phyloP scores from a whole-genome alignment of 2,888 invertebrate genomes.

The Machimus rusticus region DNA sequence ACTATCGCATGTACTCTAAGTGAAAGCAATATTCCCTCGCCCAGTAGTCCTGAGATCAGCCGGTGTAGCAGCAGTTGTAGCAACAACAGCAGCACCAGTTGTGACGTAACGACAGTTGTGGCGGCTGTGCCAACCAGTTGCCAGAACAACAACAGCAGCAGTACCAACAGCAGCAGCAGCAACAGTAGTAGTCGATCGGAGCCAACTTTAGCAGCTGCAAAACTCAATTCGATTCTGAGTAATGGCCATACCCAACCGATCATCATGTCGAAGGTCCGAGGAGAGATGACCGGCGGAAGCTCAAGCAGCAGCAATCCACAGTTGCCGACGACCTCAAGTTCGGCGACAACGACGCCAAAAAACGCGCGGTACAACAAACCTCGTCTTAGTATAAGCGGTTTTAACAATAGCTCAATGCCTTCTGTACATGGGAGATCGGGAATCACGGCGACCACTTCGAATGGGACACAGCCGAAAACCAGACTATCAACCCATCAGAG shows the following conservation, averaged over 20 bases:
- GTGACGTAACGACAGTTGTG: slow-evolving; percentile 36
- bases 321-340: slow-evolving; percentile 52
- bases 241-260: slow-evolving; percentile 44
- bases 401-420: slow-evolving; percentile 59
- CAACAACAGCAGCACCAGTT: slow-evolving; percentile 43
- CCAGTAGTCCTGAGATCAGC: slow-evolving; percentile 55
- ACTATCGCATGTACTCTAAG: slow-evolving; percentile 1
- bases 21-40: slow-evolving; percentile 35
- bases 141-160: background rate
- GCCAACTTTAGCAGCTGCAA: background rate
- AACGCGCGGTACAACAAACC: slow-evolving; percentile 60
- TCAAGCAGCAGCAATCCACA: background rate
- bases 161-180: background rate
- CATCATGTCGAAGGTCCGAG: slow-evolving; percentile 34
- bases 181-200: background rate
- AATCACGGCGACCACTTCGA: slow-evolving; percentile 50
- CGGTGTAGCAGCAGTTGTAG: slow-evolving; percentile 44
- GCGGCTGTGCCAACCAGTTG: background rate
- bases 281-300: background rate
- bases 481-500: slow-evolving; percentile 74
- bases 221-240: background rate
- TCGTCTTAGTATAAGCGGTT: slow-evolving; percentile 60
- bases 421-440: slow-evolving; percentile 61
- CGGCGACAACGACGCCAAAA: slow-evolving; percentile 60
- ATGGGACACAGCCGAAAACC: slow-evolving; percentile 53